Percentiles rank a stretch among this genome's conserved stretches.
phyloP scores from a whole-genome alignment of 2,113 vertebrate genomes.

The Gobiocypris rarus region DNA sequence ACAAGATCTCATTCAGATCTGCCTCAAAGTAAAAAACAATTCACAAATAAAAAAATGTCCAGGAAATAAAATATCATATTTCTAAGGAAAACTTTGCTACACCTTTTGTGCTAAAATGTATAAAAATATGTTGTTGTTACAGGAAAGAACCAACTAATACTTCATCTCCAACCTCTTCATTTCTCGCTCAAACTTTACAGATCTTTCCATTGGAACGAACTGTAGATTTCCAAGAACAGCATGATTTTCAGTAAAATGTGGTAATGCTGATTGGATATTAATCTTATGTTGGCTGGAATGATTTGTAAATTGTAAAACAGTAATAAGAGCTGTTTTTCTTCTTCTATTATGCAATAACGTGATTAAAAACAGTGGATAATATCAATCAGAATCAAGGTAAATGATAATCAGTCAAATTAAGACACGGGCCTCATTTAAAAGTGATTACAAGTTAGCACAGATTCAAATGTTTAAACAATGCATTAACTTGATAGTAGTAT shows the following conservation, averaged over 20 bases:
- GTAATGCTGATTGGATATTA: neutral
- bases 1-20: no score
- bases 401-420: neutral
- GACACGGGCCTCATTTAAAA: neutral
- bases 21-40: no score
- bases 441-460: neutral
- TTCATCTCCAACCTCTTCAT: neutral
- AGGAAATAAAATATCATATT: neutral
- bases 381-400: neutral
- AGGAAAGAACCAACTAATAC: neutral
- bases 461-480: neutral
- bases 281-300: neutral
- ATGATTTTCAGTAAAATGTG: neutral
- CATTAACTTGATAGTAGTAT: neutral
- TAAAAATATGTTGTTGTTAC: neutral
- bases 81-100: neutral
- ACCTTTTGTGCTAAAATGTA: neutral
- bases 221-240: neutral
- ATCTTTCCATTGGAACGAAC: neutral
- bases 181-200: neutral
- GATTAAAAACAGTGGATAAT: neutral
- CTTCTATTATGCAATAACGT: neutral
- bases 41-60: no score
- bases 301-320: neutral
- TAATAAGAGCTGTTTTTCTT: neutral